Percentiles rank a stretch among this genome's conserved stretches.
phyloP scores from a whole-genome alignment of 37 sponge, comb jelly and placozoan species.

The Aplysina aerophoba region DNA sequence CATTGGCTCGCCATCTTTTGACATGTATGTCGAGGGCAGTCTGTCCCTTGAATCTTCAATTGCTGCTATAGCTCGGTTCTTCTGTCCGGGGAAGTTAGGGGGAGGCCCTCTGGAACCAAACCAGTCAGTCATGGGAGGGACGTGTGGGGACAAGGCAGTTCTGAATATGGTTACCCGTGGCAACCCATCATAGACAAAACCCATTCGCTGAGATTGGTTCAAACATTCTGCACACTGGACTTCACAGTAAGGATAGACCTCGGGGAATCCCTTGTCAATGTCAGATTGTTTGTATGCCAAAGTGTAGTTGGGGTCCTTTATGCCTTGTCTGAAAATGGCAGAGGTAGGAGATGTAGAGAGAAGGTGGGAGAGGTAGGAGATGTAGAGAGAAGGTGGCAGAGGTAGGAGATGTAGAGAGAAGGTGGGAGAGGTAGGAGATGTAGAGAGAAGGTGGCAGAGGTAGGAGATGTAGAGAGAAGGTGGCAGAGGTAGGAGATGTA shows the following conservation, averaged over 20 bases:
- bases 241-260: not conserved
- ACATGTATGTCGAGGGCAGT: not conserved
- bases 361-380: no score
- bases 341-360: no score
- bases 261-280: slow-evolving; percentile 6
- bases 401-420: no score
- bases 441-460: no score
- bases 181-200: slow-evolving; percentile 14
- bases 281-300: not conserved
- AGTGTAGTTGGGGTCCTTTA: no score
- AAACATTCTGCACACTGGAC: slow-evolving; percentile 12
- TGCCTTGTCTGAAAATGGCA: no score
- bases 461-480: no score
- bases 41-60: not conserved
- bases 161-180: slow-evolving; percentile 18
- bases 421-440: no score
- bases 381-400: no score
- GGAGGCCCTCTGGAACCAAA: not conserved
- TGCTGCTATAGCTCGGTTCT: not conserved
- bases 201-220: slow-evolving; percentile 8
- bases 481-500: no score
- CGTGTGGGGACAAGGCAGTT: not conserved
- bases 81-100: no score
- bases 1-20: not conserved
- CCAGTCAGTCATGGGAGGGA: slow-evolving; percentile 5